Conservation (phyloP, 2,113 vertebrate genomes). For the Dicrurus megarhynchus region DNA sequence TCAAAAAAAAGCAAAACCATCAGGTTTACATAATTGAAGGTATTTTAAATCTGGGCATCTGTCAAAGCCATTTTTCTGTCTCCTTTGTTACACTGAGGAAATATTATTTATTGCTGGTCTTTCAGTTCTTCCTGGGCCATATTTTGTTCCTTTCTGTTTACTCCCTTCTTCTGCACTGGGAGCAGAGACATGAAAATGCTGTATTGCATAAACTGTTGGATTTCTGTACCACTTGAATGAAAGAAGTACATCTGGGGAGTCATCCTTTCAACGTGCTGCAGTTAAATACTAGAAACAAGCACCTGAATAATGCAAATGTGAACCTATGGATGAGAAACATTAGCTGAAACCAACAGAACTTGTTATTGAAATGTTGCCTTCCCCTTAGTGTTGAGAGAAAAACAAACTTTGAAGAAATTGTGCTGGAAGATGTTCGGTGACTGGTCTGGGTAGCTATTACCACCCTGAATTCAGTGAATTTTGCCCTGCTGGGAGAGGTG, state of each 20-base stretch:
- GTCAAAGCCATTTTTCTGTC: not conserved
- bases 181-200: not conserved
- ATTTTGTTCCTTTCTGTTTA: not conserved
- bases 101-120: not conserved
- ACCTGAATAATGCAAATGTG: not conserved
- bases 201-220: not conserved
- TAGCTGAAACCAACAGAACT: not conserved
- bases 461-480: not conserved
- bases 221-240: not conserved
- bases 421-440: fast-evolving
- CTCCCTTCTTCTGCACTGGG: not conserved
- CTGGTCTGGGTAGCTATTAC: not conserved
- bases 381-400: not conserved
- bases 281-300: not conserved
- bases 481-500: not conserved
- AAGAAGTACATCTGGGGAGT: not conserved
- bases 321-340: not conserved
- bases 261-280: not conserved
- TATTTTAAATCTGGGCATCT: not conserved
- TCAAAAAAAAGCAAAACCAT: fast-evolving
- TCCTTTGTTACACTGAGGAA: not conserved
- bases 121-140: not conserved
- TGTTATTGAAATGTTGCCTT: not conserved
- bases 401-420: not conserved
- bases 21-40: not conserved